These are phyloP conservation scores for Scolanthus callimorphus DNA, from an alignment of 92 coral and sea anemone genomes.

Conservation along the genomic window DNA sequence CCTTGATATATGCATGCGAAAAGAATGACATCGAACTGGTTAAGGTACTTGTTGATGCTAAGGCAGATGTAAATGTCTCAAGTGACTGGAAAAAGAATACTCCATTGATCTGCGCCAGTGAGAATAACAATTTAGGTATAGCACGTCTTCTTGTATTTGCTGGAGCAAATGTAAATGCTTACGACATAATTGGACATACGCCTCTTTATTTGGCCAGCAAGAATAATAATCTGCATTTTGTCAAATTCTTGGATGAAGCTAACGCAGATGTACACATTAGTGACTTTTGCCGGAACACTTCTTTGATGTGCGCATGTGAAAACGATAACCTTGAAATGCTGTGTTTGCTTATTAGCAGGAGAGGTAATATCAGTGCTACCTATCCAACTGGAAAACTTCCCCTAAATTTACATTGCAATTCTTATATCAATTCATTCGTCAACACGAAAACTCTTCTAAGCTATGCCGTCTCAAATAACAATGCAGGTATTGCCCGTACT, in stretches of 20 bases:
- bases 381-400: constrained; percentile 1
- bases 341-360: not conserved
- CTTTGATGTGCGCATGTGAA: constrained; percentile 8
- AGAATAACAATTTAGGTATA: too few species aligned
- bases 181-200: constrained; percentile 5
- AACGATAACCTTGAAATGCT: not conserved
- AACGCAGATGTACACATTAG: constrained; percentile 5
- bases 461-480: not conserved
- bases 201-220: constrained; percentile 3
- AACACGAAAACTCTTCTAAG: constrained; percentile 4
- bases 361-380: constrained; percentile 1
- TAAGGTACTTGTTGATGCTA: not conserved
- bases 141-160: too few species aligned
- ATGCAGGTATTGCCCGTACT: not conserved
- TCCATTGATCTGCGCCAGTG: too few species aligned
- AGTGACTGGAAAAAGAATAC: too few species aligned
- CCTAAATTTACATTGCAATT: constrained; percentile 1
- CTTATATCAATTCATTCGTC: too few species aligned
- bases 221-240: not conserved
- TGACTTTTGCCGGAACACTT: constrained; percentile 11
- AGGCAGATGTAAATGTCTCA: not conserved
- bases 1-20: constrained; percentile 10
- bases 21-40: not conserved
- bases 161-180: not conserved
- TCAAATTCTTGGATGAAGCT: not conserved